phyloP scores from a whole-genome alignment of 2,113 vertebrate species.

The Suricata suricatta region DNA sequence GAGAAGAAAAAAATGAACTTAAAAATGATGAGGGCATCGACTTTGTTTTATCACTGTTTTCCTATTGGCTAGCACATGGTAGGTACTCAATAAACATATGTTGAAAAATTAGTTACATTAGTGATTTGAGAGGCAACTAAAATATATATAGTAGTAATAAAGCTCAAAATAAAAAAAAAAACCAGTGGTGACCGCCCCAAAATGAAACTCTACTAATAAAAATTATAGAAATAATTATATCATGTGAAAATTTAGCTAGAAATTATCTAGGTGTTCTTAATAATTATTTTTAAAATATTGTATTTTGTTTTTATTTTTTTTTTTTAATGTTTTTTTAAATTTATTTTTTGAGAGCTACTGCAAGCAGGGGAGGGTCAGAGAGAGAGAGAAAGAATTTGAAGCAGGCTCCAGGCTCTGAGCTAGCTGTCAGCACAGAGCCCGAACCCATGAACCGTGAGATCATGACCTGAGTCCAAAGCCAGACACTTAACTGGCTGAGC shows the following conservation, averaged over 20 bases:
- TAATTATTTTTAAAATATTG: conserved; percentile 8
- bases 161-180: conserved; percentile 11
- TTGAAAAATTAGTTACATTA: conserved; percentile 3
- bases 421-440: no score
- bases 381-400: no score
- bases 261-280: not conserved
- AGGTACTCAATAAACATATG: conserved; percentile 1
- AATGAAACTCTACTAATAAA: conserved; percentile 46
- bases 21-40: not conserved
- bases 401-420: no score
- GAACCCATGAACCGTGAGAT: no score
- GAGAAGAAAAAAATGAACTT: not conserved
- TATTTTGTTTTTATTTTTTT: not conserved
- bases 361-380: no score
- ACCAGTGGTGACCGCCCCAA: not conserved
- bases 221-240: not conserved
- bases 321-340: no score
- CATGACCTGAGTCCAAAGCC: no score
- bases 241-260: not conserved
- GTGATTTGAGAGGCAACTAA: conserved; percentile 44
- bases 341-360: no score
- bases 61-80: not conserved
- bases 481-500: no score
- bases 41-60: conserved; percentile 20
- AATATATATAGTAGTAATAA: not conserved